Conservation (phyloP, 2,113 vertebrate species). For the Mesocricetus auratus region DNA sequence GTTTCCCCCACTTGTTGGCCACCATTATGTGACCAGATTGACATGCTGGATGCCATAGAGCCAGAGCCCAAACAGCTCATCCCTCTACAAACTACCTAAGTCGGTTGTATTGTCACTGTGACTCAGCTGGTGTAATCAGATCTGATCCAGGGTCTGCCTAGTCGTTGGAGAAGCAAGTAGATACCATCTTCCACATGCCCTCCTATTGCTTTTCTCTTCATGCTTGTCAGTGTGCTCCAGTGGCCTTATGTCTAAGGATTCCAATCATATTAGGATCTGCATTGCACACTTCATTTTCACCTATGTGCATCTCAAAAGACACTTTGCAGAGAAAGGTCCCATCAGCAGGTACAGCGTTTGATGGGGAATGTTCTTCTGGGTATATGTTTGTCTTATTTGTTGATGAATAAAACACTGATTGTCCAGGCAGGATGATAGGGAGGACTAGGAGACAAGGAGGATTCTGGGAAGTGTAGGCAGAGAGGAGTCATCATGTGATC, state of each 20-base stretch:
- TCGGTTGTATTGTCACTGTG: neutral
- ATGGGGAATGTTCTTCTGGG: no score
- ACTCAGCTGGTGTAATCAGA: neutral
- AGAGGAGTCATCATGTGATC: no score
- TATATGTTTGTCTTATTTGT: no score
- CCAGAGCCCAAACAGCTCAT: neutral
- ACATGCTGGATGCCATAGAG: neutral
- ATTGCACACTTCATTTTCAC: neutral
- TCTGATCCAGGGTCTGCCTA: neutral
- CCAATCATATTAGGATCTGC: rapidly evolving
- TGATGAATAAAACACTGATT: no score
- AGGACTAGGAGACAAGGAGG: no score
- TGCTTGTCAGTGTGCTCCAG: no score
- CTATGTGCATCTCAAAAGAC: neutral
- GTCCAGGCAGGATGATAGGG: no score
- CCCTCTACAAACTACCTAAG: neutral
- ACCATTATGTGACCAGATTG: neutral
- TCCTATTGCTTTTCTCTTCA: rapidly evolving
- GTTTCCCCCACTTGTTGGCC: neutral
- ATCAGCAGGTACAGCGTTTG: rapidly evolving
- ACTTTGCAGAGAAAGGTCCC: neutral
- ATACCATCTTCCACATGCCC: neutral
- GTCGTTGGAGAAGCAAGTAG: neutral
- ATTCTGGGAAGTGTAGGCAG: no score
- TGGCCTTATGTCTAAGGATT: neutral